Base-by-base conservation (phyloP, 1,140 invertebrate genomes). In the Zaprionus africanus region DNA sequence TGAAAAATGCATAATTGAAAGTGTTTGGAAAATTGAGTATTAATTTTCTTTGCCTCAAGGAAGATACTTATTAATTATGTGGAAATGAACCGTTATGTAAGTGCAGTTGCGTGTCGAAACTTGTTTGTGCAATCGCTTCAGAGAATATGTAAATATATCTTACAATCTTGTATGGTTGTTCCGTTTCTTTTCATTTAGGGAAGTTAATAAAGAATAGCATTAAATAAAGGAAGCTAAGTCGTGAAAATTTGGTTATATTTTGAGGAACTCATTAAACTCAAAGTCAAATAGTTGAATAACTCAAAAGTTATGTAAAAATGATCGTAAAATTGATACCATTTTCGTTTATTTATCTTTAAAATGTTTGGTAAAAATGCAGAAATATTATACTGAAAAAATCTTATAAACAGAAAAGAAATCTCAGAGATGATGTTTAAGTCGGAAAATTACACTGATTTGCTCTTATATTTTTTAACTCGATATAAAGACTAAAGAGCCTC, bases 1-100 rank as follows among this genome's bases (percentile, higher is more conserved):
- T 12, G 9, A 51, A 51, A 51, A 51, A 51, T 51, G 46, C 46
- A 51, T 51, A 51, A 51, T 51, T 51, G 19, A 51, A 51, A 51
- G 19, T 17, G 19, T 11, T 51, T 19, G 46, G 19, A 51, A 51
- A 24, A 51, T 22, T 13, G 19, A 22, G 17, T 22, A 49, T 49
- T 46, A 46, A 41, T 41, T 49, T 11, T 19, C n/a, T 49, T 17
- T 49, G 19, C 46, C 17, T n/a, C 46, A 4, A 24, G 46, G 46
- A 13, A 51, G 46, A 51, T 24, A 24, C 46, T 19, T 51, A 24
- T 11, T 51, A 51, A 51, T 51, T 51, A 13, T 51, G 19, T 24
- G 9, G 17, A 51, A 51, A 51, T 24, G 11, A 1, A 13, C 11
- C n/a, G 46, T 51, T 51, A 51, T 51, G 46, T 24, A 51, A 51